Conservation (phyloP, 2,888 invertebrate genomes). For the Strigamia transsilvanica region DNA sequence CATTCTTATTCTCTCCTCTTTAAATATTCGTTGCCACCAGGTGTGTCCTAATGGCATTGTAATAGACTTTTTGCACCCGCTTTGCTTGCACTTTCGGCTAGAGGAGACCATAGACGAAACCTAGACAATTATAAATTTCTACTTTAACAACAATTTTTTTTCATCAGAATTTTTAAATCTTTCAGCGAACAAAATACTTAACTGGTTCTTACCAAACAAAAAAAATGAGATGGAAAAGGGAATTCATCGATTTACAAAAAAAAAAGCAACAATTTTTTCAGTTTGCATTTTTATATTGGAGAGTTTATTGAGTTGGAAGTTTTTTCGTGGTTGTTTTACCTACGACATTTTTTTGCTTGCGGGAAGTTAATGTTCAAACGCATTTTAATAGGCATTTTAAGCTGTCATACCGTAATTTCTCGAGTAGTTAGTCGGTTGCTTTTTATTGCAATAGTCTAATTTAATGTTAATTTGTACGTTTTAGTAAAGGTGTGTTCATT, state of each 20-base stretch:
- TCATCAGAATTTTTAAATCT: neutral
- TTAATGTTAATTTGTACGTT: too few species aligned
- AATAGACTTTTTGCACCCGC: constrained; percentile 21
- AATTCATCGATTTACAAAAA: neutral
- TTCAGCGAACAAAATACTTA: neutral
- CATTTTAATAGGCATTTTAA: too few species aligned
- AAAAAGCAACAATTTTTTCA: neutral
- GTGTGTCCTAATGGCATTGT: constrained; percentile 26
- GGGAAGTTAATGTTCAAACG: too few species aligned
- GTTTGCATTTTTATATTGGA: neutral
- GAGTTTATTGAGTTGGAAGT: neutral
- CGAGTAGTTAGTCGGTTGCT: too few species aligned
- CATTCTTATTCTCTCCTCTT: constrained; percentile 11
- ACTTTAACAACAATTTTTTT: neutral
- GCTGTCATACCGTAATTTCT: too few species aligned
- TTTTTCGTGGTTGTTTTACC: neutral
- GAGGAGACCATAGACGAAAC: neutral
- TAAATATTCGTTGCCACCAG: constrained; percentile 26
- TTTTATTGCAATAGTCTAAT: too few species aligned
- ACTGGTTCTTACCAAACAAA: neutral
- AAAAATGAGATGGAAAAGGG: neutral
- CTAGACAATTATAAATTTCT: neutral
- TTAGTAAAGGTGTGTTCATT: too few species aligned
- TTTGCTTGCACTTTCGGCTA: neutral
- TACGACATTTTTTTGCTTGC: too few species aligned